These are phyloP conservation scores for Cyclopterus lumpus DNA, from an alignment of 2,797 vertebrate species.

Conservation along the genomic window DNA sequence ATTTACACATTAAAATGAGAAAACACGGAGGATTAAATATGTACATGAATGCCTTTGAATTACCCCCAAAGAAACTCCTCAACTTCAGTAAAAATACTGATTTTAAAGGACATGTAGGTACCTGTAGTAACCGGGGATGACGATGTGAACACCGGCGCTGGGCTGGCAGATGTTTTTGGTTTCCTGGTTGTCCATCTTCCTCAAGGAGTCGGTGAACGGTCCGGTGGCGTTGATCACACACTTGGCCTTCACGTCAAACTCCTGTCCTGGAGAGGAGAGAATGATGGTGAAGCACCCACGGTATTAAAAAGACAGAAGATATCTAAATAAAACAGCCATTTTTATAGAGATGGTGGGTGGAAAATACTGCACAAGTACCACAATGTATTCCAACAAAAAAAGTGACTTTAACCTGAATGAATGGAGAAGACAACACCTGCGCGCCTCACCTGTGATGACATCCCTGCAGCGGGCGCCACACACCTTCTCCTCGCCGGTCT, in stretches of 20 bases:
- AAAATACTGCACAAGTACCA: too few relatives aligned
- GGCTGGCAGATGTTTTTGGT: slow-evolving; percentile 93
- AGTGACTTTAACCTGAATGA: too few relatives aligned
- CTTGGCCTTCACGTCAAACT: slow-evolving; percentile 95
- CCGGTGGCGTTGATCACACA: slow-evolving; percentile 98
- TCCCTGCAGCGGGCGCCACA: slow-evolving; percentile 92
- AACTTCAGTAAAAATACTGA: not conserved
- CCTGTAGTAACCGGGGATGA: slow-evolving; percentile 94
- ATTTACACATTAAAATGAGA: slow-evolving; percentile 53
- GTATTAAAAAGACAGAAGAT: not conserved
- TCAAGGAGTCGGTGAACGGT: slow-evolving; percentile 95
- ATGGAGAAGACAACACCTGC: too few relatives aligned
- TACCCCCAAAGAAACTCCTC: not conserved
- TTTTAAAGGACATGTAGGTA: slow-evolving; percentile 20
- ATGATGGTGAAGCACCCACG: fast-evolving
- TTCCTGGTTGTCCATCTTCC: slow-evolving; percentile 93
- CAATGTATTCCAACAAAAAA: too few relatives aligned
- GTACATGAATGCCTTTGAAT: slow-evolving; percentile 22
- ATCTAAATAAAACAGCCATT: too few relatives aligned
- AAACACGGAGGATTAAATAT: slow-evolving; percentile 31
- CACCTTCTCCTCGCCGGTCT: slow-evolving; percentile 82
- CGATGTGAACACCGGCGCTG: slow-evolving; percentile 96
- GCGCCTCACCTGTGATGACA: slow-evolving; percentile 86
- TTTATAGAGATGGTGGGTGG: too few relatives aligned
- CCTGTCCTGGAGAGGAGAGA: slow-evolving; percentile 83